Base-by-base conservation (phyloP, 1,140 invertebrate species). In the Orussus abietinus region DNA sequence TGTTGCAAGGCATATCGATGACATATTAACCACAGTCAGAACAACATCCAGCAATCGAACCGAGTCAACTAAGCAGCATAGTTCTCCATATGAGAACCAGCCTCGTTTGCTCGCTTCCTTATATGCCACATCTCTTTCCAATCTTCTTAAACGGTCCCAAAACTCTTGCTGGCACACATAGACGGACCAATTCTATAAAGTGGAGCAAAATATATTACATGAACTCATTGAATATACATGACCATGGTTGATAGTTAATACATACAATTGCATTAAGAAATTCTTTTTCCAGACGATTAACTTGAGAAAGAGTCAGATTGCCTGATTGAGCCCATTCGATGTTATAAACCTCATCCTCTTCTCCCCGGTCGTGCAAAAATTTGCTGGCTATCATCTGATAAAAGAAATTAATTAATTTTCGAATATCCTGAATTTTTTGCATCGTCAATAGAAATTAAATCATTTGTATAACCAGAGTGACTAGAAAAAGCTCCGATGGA, bases 311-410 rank as follows among this genome's bases (percentile, higher is more conserved):
- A 34, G 83, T 80, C 35, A 95, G 69, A 41, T 85, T 81, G 5
- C 81, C 86, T 14, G 88, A 86, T 25, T 79, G 75, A 22, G 92
- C 91, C 92, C 92, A 97, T 75, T 93, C 88, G 39, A 80, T 79
- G 59, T 92, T 85, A 58, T 87, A 86, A 36, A 94, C 88, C 66
- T 90, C 87, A 61, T 90, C 88, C 50, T 89, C 84, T 72, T 90
- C 87, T 35, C 92, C 92, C 66, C 92, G 86, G 64, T 95, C 93
- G 65, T 91, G 84, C 52, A 96, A 75, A 71, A 92, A 96, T 77
- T 97, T 97, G 55, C 89, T 92, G 17, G 92, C 92, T 55, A 96
- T 85, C 85, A 97, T 88, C 93, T 96, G 60, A 12, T 76, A 66
- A 52, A 58, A 53, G 55, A 47, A 55, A 10, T 42, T 42, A 26